These are phyloP conservation scores for Rhagologus leucostigma DNA, from an alignment of 2,113 vertebrate genomes.

Conservation along the genomic window DNA sequence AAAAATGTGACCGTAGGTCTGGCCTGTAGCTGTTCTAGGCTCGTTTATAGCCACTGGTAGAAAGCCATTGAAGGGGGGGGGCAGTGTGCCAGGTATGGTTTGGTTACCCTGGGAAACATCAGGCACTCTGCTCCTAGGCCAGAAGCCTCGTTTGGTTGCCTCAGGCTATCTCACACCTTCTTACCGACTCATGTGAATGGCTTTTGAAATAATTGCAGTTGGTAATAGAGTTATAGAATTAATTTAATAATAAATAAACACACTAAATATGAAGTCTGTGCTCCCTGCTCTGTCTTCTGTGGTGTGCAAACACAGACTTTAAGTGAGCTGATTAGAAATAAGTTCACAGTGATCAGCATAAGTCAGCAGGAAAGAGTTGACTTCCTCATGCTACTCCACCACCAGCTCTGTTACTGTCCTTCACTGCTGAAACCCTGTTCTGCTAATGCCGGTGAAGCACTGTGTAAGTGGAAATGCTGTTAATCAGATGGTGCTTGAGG, in stretches of 20 bases:
- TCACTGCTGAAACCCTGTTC: neutral
- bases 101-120: neutral
- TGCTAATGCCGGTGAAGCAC: neutral
- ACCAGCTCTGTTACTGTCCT: neutral
- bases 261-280: neutral
- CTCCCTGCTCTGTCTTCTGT: neutral
- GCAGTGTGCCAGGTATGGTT: neutral
- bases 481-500: constrained; percentile 29
- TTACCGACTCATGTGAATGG: neutral
- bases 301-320: neutral
- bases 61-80: neutral
- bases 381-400: neutral
- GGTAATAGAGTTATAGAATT: neutral
- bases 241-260: neutral
- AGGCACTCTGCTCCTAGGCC: neutral
- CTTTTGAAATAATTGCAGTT: neutral
- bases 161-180: neutral
- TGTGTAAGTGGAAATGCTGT: neutral
- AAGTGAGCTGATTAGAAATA: neutral
- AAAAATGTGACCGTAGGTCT: neutral
- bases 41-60: neutral
- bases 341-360: neutral
- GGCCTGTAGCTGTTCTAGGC: neutral
- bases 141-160: neutral
- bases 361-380: neutral